A percentile compares a stretch with the other conserved stretches of the same genome.
Conservation (phyloP, 2,888 invertebrate genomes). For the Sesamia inferens region DNA sequence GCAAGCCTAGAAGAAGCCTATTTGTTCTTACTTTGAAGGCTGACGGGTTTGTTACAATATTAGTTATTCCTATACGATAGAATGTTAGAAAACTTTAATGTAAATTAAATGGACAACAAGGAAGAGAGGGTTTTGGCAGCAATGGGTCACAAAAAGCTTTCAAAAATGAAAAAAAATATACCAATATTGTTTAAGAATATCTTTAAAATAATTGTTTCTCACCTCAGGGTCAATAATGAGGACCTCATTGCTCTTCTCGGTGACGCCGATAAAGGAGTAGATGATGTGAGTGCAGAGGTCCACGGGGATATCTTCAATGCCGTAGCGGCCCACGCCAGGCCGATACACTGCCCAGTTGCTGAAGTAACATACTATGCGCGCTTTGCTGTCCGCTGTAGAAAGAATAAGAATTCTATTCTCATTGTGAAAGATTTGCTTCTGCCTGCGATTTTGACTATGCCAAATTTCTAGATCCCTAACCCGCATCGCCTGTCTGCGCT, state of each 20-base stretch:
- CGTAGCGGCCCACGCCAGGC: slow-evolving; percentile 94
- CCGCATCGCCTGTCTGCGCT: neutral
- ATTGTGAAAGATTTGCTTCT: neutral
- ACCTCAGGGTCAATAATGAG: slow-evolving; percentile 95
- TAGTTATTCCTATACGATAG: neutral
- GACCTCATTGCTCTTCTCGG: slow-evolving; percentile 94
- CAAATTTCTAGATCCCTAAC: neutral
- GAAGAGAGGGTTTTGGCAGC: neutral
- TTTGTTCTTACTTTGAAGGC: neutral
- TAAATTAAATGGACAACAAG: neutral
- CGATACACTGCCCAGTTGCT: slow-evolving; percentile 97
- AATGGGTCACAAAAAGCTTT: neutral
- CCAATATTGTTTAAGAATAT: neutral
- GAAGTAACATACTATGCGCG: slow-evolving; percentile 91
- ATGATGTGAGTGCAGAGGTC: slow-evolving; percentile 96
- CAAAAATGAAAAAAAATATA: neutral
- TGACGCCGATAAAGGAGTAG: slow-evolving; percentile 96
- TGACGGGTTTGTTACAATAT: neutral
- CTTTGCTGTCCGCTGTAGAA: slow-evolving; percentile 82
- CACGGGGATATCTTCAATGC: slow-evolving; percentile 95
- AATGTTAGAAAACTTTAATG: neutral
- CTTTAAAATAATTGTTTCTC: slow-evolving; percentile 48
- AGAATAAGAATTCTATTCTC: neutral
- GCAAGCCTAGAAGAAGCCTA: neutral
- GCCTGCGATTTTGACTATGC: no score